Conservation (phyloP, 2,113 vertebrate genomes). For the Rhinopomastus cyanomelas region DNA sequence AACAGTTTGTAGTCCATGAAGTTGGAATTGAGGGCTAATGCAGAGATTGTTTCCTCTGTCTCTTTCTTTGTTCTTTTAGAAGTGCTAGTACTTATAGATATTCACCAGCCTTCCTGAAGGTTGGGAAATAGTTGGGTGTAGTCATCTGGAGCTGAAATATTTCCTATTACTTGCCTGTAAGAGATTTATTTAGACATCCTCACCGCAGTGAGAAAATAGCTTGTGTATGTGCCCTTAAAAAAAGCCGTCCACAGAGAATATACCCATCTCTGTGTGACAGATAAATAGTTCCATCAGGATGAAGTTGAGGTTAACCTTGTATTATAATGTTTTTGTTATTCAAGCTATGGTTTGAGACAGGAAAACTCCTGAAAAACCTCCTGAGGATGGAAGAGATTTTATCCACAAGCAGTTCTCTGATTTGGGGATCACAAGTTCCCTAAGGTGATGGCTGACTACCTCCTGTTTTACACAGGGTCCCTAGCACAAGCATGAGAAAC, state of each 20-base stretch:
- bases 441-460: neutral
- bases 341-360: neutral
- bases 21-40: neutral
- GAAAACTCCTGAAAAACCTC: neutral
- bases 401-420: neutral
- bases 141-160: conserved; percentile 65
- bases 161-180: conserved; percentile 32
- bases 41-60: neutral
- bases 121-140: conserved; percentile 32
- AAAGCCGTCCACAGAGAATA: conserved; percentile 21
- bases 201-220: conserved; percentile 39
- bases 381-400: neutral
- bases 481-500: neutral
- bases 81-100: conserved; percentile 2
- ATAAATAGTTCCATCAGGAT: conserved; percentile 46
- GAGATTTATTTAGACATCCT: conserved; percentile 55
- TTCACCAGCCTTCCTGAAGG: conserved; percentile 20
- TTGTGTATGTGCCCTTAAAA: conserved; percentile 33
- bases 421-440: neutral
- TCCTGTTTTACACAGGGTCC: neutral
- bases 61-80: neutral
- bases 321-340: conserved; percentile 37
- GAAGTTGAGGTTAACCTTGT: conserved; percentile 34
- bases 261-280: conserved; percentile 40
- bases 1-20: neutral